Base-by-base conservation (phyloP, 2,888 invertebrate genomes). In the Conistra vaccinii region DNA sequence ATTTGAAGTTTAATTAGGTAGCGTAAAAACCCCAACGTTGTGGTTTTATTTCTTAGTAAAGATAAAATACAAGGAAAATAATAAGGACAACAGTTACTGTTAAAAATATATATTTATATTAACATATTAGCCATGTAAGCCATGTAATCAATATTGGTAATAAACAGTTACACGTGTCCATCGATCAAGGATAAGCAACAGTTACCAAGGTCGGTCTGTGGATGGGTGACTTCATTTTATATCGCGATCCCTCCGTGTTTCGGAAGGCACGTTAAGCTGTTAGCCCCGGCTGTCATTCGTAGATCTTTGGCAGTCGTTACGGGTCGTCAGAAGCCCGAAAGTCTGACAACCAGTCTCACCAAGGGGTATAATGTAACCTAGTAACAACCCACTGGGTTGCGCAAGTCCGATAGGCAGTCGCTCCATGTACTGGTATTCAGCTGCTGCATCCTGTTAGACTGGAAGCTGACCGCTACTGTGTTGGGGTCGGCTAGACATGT, bases 61-160 rank as follows among this genome's bases (percentile, higher is more conserved):
- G 10, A 73, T 60, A 42, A 32, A 58, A n/a, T 9, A 76, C 14
- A n/a, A 29, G 68, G 20, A 78, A 69, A 76, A 68, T 45, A 61
- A 61, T 55, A 69, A 69, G 53, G 61, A 55, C 14, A 76, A 45
- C 3, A 20, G 23, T 9, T 20, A n/a, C 17, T 3, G 3, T 17
- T 17, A 7, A 7, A 42, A 60, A 73, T 53, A 53, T 60, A 73
- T 53, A 53, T 60, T 39, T 14, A 35, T 0, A 14, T 35, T 3
- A 61, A 17, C 9, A 17, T 35, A 53, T 57, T 17, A n/a, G n/a
- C n/a, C n/a, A 32, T 42, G 32, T 35, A 48, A 35, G n/a, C n/a
- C n/a, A n/a, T n/a, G n/a, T 14, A 29, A 71, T 17, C 23, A 39
- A 58, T 7, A 57, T 58, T 58, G 39, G 39, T 57, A 57, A 60